phyloP scores from a whole-genome alignment of 2,797 vertebrate genomes.

The Typhlichthys subterraneus region DNA sequence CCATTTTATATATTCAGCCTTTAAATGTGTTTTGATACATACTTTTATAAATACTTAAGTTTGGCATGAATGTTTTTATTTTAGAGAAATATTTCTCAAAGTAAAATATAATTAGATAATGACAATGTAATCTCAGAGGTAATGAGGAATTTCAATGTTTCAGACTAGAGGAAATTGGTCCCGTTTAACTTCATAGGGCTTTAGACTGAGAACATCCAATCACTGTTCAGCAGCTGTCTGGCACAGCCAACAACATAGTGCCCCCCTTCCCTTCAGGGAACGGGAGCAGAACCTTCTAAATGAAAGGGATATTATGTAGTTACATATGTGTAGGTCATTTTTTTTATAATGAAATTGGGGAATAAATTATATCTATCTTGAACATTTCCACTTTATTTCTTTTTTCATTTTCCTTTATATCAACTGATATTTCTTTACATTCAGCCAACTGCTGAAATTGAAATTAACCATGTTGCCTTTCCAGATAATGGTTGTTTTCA shows the following conservation, averaged over 20 bases:
- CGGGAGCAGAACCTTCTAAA: conserved; percentile 24
- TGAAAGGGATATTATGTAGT: conserved; percentile 46
- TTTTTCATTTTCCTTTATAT: background rate
- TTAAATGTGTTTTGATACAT: conserved; percentile 69
- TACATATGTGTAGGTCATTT: conserved; percentile 54
- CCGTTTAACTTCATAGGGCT: conserved; percentile 8
- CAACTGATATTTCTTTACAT: no score
- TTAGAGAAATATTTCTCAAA: conserved; percentile 55
- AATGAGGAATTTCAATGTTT: conserved; percentile 32
- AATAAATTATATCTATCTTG: conserved; percentile 49
- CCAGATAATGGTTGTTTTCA: no score
- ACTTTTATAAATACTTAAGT: conserved; percentile 69
- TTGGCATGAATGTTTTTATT: conserved; percentile 59
- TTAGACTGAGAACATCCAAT: conserved; percentile 22
- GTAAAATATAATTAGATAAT: conserved; percentile 50
- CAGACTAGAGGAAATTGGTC: conserved; percentile 16
- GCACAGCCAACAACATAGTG: conserved; percentile 63
- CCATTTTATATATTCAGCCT: conserved; percentile 63
- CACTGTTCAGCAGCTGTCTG: conserved; percentile 71
- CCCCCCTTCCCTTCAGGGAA: conserved; percentile 16
- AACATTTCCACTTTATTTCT: conserved; percentile 26
- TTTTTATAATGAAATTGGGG: conserved; percentile 39
- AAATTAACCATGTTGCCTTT: no score
- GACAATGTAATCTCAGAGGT: conserved; percentile 42
- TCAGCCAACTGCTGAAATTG: no score